phyloP scores from a whole-genome alignment of 2,113 vertebrate species.

The Rhinopithecus roxellana region DNA sequence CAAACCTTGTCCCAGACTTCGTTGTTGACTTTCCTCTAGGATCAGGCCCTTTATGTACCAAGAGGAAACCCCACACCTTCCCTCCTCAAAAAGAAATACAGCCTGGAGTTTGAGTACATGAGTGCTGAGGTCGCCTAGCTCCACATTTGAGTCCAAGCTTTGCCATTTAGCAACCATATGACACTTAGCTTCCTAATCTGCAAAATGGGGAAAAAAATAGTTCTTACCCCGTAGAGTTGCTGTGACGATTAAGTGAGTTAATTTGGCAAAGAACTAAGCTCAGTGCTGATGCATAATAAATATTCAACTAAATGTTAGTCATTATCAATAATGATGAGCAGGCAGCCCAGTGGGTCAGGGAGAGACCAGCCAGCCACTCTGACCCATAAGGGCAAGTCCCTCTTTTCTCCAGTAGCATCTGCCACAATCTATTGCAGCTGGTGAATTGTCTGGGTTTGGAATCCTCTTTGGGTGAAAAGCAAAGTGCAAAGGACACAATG shows the following conservation, averaged over 20 bases:
- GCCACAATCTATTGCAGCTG: not conserved
- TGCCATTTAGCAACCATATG: not conserved
- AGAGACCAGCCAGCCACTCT: not conserved
- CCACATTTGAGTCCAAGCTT: not conserved
- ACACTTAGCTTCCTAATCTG: not conserved
- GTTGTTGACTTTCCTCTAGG: not conserved
- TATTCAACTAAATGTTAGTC: not conserved
- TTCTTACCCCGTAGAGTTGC: not conserved
- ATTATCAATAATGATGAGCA: not conserved
- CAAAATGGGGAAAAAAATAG: not conserved
- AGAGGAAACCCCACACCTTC: not conserved
- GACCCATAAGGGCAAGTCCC: not conserved
- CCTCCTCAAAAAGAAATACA: not conserved
- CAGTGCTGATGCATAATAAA: not conserved
- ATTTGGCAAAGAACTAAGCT: not conserved
- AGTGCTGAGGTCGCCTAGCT: not conserved
- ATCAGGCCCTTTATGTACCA: no score
- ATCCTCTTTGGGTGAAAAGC: not conserved
- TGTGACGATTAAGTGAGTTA: not conserved
- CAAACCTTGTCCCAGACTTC: no score
- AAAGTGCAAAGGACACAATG: not conserved
- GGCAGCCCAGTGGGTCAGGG: not conserved
- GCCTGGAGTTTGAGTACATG: not conserved
- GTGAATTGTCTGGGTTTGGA: not conserved
- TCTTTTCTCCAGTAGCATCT: not conserved